Conservation (phyloP, 2,888 invertebrate genomes). For the Sycophila texana region DNA sequence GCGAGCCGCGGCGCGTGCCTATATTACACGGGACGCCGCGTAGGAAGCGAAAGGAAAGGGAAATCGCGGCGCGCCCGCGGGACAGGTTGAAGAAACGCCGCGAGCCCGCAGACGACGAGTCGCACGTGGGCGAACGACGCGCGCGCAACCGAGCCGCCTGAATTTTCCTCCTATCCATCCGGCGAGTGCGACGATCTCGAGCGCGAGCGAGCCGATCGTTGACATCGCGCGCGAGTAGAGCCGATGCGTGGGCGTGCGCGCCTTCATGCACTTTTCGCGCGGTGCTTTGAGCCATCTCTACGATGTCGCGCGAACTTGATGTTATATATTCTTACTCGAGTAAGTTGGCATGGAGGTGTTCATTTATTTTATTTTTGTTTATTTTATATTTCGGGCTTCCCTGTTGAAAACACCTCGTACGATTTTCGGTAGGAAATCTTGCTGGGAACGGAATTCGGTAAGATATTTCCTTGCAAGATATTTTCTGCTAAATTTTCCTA, state of each 20-base stretch:
- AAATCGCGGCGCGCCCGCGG: constrained; percentile 52
- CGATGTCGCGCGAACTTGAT: not conserved
- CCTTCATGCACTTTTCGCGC: not conserved
- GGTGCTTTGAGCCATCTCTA: not conserved
- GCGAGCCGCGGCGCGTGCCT: not conserved
- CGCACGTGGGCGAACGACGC: not conserved
- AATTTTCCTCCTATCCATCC: not conserved
- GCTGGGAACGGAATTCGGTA: too few species aligned
- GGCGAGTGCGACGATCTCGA: not conserved
- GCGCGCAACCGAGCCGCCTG: not conserved
- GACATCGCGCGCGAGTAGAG: not conserved
- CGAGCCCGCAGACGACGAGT: not conserved
- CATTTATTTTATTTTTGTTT: not conserved
- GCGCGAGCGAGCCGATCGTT: not conserved
- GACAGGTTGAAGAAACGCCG: constrained; percentile 62
- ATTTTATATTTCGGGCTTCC: not conserved
- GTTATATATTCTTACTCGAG: not conserved
- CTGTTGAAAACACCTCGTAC: too few species aligned
- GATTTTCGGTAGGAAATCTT: too few species aligned
- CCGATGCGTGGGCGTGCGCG: not conserved
- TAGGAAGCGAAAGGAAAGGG: constrained; percentile 69
- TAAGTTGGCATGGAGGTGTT: not conserved
- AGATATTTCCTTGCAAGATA: too few species aligned
- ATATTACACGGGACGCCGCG: constrained; percentile 62
- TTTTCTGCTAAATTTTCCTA: too few species aligned